A percentile compares a stretch with the other conserved stretches of the same genome.
These are phyloP conservation scores for Podilymbus podiceps DNA, from an alignment of 2,113 vertebrate genomes.

Conservation along the genomic window DNA sequence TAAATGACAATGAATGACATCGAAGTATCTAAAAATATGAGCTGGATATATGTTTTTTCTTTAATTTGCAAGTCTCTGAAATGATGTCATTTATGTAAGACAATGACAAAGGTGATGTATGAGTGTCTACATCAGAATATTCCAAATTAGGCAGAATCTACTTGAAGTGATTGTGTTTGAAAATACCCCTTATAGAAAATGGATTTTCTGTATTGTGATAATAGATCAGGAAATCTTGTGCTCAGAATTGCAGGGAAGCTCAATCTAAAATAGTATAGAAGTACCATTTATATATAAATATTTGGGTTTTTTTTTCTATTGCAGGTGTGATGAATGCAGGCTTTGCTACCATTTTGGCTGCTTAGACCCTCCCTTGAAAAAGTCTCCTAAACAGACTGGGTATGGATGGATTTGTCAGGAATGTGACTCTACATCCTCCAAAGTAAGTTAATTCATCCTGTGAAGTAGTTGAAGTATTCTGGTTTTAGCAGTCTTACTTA, in stretches of 20 bases:
- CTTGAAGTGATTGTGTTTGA: constrained; percentile 6
- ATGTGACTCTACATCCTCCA: constrained; percentile 95
- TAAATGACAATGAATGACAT: not conserved
- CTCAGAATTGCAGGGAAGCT: not conserved
- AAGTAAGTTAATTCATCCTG: constrained; percentile 78
- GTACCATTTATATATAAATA: not conserved
- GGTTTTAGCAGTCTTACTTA: not conserved
- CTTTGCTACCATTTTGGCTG: constrained; percentile 98
- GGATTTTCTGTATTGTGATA: constrained; percentile 17
- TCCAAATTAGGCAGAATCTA: not conserved
- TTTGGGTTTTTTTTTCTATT: constrained; percentile 28
- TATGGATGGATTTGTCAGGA: constrained; percentile 99
- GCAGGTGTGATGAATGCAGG: constrained; percentile 94
- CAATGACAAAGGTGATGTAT: not conserved
- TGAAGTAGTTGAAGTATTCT: not conserved
- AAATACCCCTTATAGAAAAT: not conserved
- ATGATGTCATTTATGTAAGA: not conserved
- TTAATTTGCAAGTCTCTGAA: not conserved
- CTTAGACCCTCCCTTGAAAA: constrained; percentile 98
- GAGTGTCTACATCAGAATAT: constrained; percentile 1
- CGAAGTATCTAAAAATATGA: not conserved
- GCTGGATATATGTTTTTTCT: not conserved
- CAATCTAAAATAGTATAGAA: constrained; percentile 3
- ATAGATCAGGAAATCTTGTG: not conserved
- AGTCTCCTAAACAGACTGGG: constrained; percentile 96